Base-by-base conservation (phyloP, 2,888 invertebrate species). In the Nomada fabriciana region DNA sequence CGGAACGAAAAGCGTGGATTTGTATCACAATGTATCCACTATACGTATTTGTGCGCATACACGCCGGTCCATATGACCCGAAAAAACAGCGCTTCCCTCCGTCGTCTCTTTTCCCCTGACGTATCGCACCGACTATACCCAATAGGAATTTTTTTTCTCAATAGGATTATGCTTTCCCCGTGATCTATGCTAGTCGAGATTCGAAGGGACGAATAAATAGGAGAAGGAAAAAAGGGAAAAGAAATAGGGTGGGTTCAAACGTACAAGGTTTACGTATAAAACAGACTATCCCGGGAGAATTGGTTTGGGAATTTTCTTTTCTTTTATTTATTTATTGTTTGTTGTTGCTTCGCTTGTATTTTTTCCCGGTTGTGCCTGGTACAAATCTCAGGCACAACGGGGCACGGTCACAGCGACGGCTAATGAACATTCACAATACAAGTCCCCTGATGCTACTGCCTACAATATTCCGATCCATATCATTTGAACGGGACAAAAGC, bases 341-440 rank as follows among this genome's bases (percentile, higher is more conserved):
- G 47, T 47, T 13, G 11, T 11, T 60, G 42, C 25, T n/a, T 23
- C 47, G 43, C n/a, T 23, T 59, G 13, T 63, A 50, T 20, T 5
- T 50, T 47, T 25, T 18, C 52, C 13, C 18, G 47, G 36, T 36
- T 72, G 20, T 42, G 55, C 23, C 63, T 2, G 36, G 25, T 42
- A 63, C 25, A 53, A 75, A 55, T 70, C 36, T 74, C 20, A 52
- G 36, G 29, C 36, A 75, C 63, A 76, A 82, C 76, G 20, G 68
- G 20, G 50, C 50, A 23, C 60, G 70, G 65, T 61, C 69, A 70
- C 55, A 70, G 53, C 29, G 52, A 29, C 25, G 42, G 36, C 61
- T 82, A 81, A 82, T 81, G 75, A 82, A 76, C 82, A 82, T 71
- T 63, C 63, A 43, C 36, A 53, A 82, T 76, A 63, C 76, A 53